phyloP scores from a whole-genome alignment of 2,113 vertebrate genomes.

The Aegotheles bennettii region DNA sequence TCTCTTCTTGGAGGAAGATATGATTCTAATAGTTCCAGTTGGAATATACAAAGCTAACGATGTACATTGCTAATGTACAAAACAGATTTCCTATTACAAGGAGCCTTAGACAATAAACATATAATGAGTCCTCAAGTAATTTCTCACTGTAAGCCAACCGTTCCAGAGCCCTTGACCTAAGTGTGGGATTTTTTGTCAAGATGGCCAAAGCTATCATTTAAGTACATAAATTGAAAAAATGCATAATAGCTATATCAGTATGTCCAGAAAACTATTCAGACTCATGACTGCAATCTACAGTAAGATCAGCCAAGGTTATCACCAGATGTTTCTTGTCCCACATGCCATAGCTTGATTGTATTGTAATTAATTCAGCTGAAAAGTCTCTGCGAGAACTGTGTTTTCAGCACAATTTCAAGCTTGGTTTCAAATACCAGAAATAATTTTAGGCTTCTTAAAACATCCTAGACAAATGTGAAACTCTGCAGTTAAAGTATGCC shows the following conservation, averaged over 20 bases:
- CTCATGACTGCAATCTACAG: slow-evolving; percentile 12
- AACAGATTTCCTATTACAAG: slow-evolving; percentile 21
- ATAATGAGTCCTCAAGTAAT: slow-evolving; percentile 26
- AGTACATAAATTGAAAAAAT: background rate
- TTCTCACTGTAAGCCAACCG: background rate
- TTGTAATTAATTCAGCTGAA: slow-evolving; percentile 53
- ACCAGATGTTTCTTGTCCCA: slow-evolving; percentile 45
- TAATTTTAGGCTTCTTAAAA: slow-evolving; percentile 4
- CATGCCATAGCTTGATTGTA: slow-evolving; percentile 24
- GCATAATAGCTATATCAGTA: background rate
- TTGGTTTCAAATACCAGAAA: slow-evolving; percentile 44
- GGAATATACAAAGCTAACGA: slow-evolving; percentile 29
- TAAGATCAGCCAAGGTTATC: slow-evolving; percentile 51
- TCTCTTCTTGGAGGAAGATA: background rate
- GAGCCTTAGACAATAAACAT: slow-evolving; percentile 12
- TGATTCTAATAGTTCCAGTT: slow-evolving; percentile 14
- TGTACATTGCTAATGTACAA: slow-evolving; percentile 28
- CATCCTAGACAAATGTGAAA: background rate
- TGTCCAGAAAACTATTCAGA: background rate
- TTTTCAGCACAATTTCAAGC: slow-evolving; percentile 55
- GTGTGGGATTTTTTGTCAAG: background rate
- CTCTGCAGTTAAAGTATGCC: background rate
- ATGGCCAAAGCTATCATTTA: background rate
- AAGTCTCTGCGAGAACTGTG: slow-evolving; percentile 4
- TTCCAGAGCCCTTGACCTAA: slow-evolving; percentile 11